Evolutionary conservation across 2,888 invertebrate species (phyloP).

Genomic region (Dexiosoma caninum): DNA sequence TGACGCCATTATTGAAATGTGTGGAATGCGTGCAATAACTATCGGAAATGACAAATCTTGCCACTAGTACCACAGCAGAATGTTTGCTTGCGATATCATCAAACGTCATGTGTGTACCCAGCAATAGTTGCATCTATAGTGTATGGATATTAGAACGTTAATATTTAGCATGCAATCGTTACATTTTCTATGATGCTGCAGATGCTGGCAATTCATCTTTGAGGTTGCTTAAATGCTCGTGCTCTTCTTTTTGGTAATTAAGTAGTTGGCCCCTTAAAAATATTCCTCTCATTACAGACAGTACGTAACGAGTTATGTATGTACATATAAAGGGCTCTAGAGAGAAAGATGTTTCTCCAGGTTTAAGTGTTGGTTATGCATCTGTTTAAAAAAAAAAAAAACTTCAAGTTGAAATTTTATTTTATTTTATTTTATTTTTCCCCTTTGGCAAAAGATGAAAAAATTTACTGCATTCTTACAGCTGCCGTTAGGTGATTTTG

Average conservation of each 20-base stretch:
- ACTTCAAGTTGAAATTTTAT: too few species aligned
- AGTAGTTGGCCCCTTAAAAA: conserved; percentile 48
- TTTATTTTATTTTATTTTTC: conserved; percentile 18
- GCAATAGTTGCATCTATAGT: conserved; percentile 13
- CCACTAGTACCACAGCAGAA: background rate
- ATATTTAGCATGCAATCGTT: conserved; percentile 35
- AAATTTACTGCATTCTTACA: conserved; percentile 56
- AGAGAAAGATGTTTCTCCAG: conserved; percentile 41
- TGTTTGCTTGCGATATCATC: too few species aligned
- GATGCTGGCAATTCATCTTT: conserved; percentile 26
- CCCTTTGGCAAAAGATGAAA: conserved; percentile 25
- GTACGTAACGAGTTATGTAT: conserved; percentile 16
- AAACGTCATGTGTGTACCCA: too few species aligned
- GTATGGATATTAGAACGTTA: conserved; percentile 27
- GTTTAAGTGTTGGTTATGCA: conserved; percentile 4
- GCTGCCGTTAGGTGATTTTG: conserved; percentile 62
- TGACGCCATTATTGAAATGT: too few species aligned
- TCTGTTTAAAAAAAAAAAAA: too few species aligned
- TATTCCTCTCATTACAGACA: conserved; percentile 34
- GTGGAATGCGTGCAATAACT: too few species aligned
- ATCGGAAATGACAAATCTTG: too few species aligned
- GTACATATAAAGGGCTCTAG: conserved; percentile 45
- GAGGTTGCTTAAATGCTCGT: background rate
- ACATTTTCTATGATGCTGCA: conserved; percentile 27
- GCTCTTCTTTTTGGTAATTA: conserved; percentile 36